Evolutionary conservation across 1,140 invertebrate genomes (phyloP).

Genomic region (Euwallacea similis): DNA sequence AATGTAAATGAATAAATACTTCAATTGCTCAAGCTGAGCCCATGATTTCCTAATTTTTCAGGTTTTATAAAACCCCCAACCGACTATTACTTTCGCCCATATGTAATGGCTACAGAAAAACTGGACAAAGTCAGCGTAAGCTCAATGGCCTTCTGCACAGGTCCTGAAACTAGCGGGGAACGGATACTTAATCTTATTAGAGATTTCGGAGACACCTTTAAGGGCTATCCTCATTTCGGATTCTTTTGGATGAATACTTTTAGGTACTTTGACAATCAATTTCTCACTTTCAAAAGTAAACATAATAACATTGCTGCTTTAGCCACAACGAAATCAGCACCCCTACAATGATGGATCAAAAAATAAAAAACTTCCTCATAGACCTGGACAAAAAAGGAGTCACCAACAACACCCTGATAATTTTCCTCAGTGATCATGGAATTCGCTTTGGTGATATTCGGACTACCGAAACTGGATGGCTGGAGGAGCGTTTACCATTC

Average conservation of each 20-base stretch:
- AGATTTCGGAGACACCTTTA: slow-evolving; percentile 65
- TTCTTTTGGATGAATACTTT: slow-evolving; percentile 73
- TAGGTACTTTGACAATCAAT: slow-evolving; percentile 16
- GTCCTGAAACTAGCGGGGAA: slow-evolving; percentile 59
- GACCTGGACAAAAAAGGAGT: slow-evolving; percentile 49
- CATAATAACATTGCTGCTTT: slow-evolving; percentile 7
- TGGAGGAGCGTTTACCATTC: slow-evolving; percentile 83
- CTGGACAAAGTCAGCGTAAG: slow-evolving; percentile 50
- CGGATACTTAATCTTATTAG: slow-evolving; percentile 62
- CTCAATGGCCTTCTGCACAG: slow-evolving; percentile 57
- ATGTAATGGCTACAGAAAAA: slow-evolving; percentile 64
- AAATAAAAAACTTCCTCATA: slow-evolving; percentile 57
- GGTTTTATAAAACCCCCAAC: slow-evolving; percentile 70
- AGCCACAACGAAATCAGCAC: slow-evolving; percentile 68
- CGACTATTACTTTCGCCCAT: slow-evolving; percentile 74
- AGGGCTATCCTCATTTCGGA: slow-evolving; percentile 63
- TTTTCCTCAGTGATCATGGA: slow-evolving; percentile 86
- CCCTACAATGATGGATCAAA: slow-evolving; percentile 61
- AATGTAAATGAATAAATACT: too few species aligned
- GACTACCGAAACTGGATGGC: slow-evolving; percentile 71
- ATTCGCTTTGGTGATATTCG: slow-evolving; percentile 75
- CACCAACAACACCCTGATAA: slow-evolving; percentile 61
- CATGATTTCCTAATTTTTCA: background rate
- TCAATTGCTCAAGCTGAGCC: too few species aligned
- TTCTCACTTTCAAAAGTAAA: background rate